A percentile compares a stretch with the other conserved stretches of the same genome.
phyloP scores from a whole-genome alignment of 2,113 vertebrate species.

The Vulpes ferrilata region DNA sequence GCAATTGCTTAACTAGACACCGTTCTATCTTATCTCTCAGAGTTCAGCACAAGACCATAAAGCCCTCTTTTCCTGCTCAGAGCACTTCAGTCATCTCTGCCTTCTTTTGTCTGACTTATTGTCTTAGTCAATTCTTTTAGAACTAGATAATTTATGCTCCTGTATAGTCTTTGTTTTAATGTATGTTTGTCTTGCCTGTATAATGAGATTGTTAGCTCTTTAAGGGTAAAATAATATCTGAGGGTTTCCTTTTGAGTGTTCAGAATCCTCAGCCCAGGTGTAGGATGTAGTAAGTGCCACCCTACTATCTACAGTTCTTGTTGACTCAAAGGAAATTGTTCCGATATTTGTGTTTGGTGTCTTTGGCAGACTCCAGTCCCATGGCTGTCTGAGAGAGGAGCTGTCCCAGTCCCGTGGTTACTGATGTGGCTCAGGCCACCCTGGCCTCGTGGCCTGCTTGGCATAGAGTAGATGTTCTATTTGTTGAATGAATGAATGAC shows the following conservation, averaged over 20 bases:
- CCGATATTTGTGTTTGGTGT: background rate
- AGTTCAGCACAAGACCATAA: background rate
- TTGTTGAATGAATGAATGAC: slow-evolving; percentile 2
- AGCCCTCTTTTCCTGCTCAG: background rate
- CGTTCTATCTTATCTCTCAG: background rate
- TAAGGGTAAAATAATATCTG: background rate
- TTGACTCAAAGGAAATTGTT: background rate
- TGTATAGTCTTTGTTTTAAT: background rate
- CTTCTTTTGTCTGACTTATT: slow-evolving; percentile 20
- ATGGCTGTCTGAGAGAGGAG: background rate
- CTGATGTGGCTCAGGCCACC: background rate
- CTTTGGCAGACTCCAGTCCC: background rate
- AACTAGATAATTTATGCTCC: slow-evolving; percentile 13
- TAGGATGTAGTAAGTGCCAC: background rate
- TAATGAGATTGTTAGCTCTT: background rate
- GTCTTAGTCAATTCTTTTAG: background rate
- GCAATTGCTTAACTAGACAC: background rate
- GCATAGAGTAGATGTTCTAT: background rate
- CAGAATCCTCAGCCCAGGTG: background rate
- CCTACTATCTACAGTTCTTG: background rate
- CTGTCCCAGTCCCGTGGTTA: background rate
- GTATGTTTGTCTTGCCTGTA: background rate
- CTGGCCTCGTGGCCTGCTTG: background rate
- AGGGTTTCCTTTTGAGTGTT: background rate
- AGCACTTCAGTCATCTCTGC: background rate